Evolutionary conservation across 2,113 vertebrate genomes (phyloP), one percentile per base, ranked within the genome.

Genomic region (Pterocles burchelli): DNA sequence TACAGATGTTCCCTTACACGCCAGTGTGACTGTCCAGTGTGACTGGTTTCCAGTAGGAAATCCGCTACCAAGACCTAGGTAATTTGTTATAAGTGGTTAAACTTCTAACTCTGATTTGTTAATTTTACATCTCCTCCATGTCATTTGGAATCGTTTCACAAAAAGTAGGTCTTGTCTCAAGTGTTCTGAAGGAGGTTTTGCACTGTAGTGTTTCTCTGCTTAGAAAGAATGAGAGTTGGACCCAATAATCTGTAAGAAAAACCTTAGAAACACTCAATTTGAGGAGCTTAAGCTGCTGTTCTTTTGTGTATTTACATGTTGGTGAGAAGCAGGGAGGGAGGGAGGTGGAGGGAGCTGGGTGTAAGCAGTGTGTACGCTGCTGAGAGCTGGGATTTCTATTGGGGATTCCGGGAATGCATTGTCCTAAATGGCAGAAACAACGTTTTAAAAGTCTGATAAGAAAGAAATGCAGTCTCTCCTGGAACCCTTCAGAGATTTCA

Each of bases 41-140:
- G 74, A 31, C 67, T 85, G 26, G 83, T 91, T 54, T 93, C 55
- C 51, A 84, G 43, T 74, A 79, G 75, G 74, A 88, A 95, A 92
- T 85, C 67, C 51, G 49, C 62, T 79, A 86, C 61, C 62, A 72
- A 89, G 74, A 82, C 49, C 46, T 62, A 67, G 12, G 25, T 75
- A 59, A 52, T 57, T 65, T 54, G 38, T 87, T 96, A 3, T 70
- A 84, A 81, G 51, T 6, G 2, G 70, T 81, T 93, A 80, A 79
- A 79, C 54, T 90, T 88, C 62, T 61, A 51, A 82, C 62, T 93
- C 76, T 51, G 51, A 43, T 41, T 92, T n/a, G 59, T 81, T 88
- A 26, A 80, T 89, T 90, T 75, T 57, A 25, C 18, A n/a, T 58
- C 38, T 86, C 43, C 71, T 55, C 65, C 29, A 12, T 67, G 55